Percentiles rank a stretch among this genome's conserved stretches.
These are phyloP conservation scores for Chaetophractus vellerosus DNA, from an alignment of 2,797 vertebrate genomes.

Conservation along the genomic window DNA sequence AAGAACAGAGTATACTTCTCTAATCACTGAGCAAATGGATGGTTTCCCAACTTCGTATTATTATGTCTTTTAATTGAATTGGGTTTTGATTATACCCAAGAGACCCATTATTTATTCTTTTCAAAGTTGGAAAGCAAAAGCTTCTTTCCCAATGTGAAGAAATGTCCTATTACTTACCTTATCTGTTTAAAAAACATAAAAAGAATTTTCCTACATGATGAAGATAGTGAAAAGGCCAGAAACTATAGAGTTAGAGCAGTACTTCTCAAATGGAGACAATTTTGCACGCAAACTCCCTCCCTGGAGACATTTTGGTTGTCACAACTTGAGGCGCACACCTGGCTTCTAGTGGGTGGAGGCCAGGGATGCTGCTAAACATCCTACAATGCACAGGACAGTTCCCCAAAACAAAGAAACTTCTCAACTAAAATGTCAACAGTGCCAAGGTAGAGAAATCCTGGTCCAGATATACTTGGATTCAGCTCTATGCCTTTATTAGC, in stretches of 20 bases:
- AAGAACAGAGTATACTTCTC: slow-evolving; percentile 69
- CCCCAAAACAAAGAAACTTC: background rate
- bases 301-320: background rate
- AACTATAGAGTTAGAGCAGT: background rate
- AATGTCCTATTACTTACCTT: slow-evolving; percentile 55
- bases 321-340: background rate
- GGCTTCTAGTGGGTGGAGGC: background rate
- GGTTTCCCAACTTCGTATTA: slow-evolving; percentile 2
- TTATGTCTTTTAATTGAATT: slow-evolving; percentile 75
- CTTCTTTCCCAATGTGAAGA: slow-evolving; percentile 54
- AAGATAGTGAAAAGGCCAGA: background rate
- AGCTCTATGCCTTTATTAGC: background rate
- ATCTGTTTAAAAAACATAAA: slow-evolving; percentile 58
- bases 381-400: background rate
- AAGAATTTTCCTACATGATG: background rate
- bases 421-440: background rate
- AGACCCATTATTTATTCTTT: slow-evolving; percentile 66
- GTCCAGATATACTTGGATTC: background rate
- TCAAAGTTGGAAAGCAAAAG: slow-evolving; percentile 58
- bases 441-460: background rate
- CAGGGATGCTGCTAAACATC: background rate
- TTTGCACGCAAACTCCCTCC: background rate
- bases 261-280: background rate
- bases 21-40: slow-evolving; percentile 36
- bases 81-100: slow-evolving; percentile 47